Evolutionary conservation across 1,140 invertebrate genomes (phyloP), one percentile per base, ranked within the genome.

Genomic region (Nasonia longicornis): DNA sequence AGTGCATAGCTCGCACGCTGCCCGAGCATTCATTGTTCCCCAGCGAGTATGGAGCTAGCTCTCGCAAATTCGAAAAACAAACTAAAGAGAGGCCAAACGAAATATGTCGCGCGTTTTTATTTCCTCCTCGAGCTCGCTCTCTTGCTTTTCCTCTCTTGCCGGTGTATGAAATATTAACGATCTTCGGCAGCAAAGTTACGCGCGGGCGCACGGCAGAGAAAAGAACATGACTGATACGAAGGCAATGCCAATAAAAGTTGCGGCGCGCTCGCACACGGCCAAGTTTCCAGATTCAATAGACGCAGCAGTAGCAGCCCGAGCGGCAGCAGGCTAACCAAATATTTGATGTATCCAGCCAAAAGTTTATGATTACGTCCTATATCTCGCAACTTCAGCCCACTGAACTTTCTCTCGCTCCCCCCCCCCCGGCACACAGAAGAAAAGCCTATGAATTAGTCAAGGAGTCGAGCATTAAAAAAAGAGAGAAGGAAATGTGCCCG

Each of bases 1-100:
- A 7, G 7, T n/a, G 31, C 26, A 22, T 35, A 66, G 26, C 10
- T 38, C 69, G 79, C 38, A 0, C 31, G 58, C 31, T 22, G 67
- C 75, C 11, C 52, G 75, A 72, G 38, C 76, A 72, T 82, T 74
- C 75, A 78, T 74, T 80, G 79, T 42, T 80, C 76, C 81, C 81
- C 10, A 0, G 71, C 67, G 81, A 74, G 78, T 82, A 66, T 78
- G 66, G 72, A 29, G 7, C 52, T 63, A 22, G 71, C 42, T 7
- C 63, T 7, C 63, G 26, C 58, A 58, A 80, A 74, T 80, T 80
- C 79, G 29, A 81, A 71, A 81, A 81, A 81, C 58, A 72, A 81
- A 71, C 42, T 63, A 76, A 72, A 81, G 74, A 81, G 74, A 77
- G 72, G 16, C 31, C 29, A 12, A 48, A 31, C 64, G 64, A 76